Evolutionary conservation across 2,888 invertebrate genomes (phyloP).

Genomic region (Parapristionchus giblindavisi): DNA sequence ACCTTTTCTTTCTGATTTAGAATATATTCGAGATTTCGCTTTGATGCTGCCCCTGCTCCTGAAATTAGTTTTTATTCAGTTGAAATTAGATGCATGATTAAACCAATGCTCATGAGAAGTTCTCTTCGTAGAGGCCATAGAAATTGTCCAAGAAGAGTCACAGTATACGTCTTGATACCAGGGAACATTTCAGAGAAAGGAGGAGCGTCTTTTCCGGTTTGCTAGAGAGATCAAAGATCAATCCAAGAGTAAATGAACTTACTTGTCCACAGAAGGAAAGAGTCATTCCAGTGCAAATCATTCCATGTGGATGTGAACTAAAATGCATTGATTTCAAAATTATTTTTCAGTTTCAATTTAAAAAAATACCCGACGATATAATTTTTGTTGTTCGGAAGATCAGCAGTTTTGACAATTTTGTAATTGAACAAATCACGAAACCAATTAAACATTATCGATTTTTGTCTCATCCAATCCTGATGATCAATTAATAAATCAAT

Average conservation of each 20-base stretch:
- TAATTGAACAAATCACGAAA: slow-evolving; percentile 6
- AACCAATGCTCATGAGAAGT: not conserved
- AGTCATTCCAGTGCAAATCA: not conserved
- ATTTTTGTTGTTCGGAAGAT: not conserved
- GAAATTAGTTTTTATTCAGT: not conserved
- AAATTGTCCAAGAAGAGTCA: not conserved
- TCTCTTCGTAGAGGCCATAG: not conserved
- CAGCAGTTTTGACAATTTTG: slow-evolving; percentile 5
- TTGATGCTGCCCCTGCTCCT: not conserved
- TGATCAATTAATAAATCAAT: not conserved
- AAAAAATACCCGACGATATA: slow-evolving; percentile 10
- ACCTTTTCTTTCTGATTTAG: not conserved
- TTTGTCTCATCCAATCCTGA: not conserved
- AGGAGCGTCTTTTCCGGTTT: no score
- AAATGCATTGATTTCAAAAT: not conserved
- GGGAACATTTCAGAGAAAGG: not conserved
- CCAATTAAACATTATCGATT: not conserved
- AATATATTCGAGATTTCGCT: slow-evolving; percentile 8
- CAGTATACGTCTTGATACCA: not conserved
- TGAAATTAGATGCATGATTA: not conserved
- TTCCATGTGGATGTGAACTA: slow-evolving; percentile 27
- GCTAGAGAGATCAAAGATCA: not conserved
- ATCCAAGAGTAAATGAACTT: not conserved
- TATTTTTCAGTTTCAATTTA: not conserved
- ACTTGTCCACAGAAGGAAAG: not conserved